A percentile compares a stretch with the other conserved stretches of the same genome.
phyloP scores from a whole-genome alignment of 2,888 invertebrate genomes.

The Rhingia campestris region DNA sequence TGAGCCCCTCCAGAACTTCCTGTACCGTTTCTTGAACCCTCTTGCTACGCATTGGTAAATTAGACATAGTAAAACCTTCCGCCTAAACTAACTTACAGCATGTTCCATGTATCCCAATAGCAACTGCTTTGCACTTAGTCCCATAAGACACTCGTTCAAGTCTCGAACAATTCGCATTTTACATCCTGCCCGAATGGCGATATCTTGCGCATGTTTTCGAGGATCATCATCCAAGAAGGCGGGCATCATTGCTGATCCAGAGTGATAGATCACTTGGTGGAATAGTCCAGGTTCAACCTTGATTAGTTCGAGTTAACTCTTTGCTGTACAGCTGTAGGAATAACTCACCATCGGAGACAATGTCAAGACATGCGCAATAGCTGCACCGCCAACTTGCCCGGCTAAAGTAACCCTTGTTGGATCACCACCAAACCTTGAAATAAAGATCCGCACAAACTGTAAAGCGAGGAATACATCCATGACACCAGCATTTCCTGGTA shows the following conservation, averaged over 20 bases:
- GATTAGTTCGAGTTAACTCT: not conserved
- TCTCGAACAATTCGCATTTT: slow-evolving; percentile 76
- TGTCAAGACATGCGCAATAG: slow-evolving; percentile 83
- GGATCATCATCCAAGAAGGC: slow-evolving; percentile 81
- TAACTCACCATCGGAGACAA: slow-evolving; percentile 81
- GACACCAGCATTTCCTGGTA: slow-evolving; percentile 84
- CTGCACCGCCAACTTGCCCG: slow-evolving; percentile 84
- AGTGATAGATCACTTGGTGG: slow-evolving; percentile 84
- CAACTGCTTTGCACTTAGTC: slow-evolving; percentile 80
- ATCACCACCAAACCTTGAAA: slow-evolving; percentile 84
- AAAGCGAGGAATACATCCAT: slow-evolving; percentile 83
- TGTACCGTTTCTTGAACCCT: slow-evolving; percentile 65
- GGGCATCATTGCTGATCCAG: slow-evolving; percentile 83
- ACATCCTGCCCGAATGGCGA: slow-evolving; percentile 78
- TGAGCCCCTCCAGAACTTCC: slow-evolving; percentile 79
- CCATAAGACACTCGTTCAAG: slow-evolving; percentile 81
- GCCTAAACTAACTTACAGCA: slow-evolving; percentile 45
- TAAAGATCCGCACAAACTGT: slow-evolving; percentile 84
- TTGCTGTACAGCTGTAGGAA: not conserved
- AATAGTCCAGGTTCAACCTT: slow-evolving; percentile 81
- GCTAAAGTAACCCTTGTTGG: slow-evolving; percentile 83
- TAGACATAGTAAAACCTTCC: not conserved
- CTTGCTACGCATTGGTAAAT: not conserved
- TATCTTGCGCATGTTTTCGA: slow-evolving; percentile 16
- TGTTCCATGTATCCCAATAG: slow-evolving; percentile 81